Percentiles rank a stretch among this genome's conserved stretches.
These are phyloP conservation scores for Artemia sinica DNA, from an alignment of 2,888 invertebrate genomes.

Conservation along the genomic window DNA sequence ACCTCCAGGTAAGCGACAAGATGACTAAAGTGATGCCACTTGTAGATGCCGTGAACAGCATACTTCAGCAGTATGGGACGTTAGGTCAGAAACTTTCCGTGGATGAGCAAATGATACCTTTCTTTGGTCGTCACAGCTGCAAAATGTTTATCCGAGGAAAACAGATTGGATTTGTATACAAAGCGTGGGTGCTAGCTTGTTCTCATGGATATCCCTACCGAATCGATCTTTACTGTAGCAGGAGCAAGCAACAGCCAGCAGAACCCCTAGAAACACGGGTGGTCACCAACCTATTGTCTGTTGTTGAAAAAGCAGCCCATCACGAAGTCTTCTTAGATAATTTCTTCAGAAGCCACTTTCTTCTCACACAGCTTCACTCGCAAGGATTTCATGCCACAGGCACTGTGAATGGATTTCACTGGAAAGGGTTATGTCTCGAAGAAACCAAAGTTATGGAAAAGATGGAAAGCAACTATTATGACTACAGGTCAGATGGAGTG, in stretches of 20 bases:
- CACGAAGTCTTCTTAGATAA: not conserved
- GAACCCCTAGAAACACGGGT: not conserved
- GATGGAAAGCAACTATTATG: not conserved
- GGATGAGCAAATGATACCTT: too few relatives aligned
- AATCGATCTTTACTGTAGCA: not conserved
- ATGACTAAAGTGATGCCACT: not conserved
- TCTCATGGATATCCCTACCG: not conserved
- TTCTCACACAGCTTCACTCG: not conserved
- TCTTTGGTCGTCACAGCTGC: too few relatives aligned
- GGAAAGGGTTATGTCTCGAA: not conserved
- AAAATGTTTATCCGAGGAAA: too few relatives aligned
- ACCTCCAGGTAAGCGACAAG: not conserved
- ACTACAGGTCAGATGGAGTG: not conserved
- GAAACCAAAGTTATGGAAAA: not conserved
- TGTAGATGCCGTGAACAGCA: not conserved
- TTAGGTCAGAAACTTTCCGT: not conserved
- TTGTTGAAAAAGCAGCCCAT: conserved; percentile 3
- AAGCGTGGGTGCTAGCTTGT: not conserved
- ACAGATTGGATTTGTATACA: not conserved
- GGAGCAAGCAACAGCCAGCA: not conserved
- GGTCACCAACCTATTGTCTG: not conserved
- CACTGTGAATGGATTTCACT: not conserved
- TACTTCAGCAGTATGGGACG: not conserved
- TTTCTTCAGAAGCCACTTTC: not conserved
- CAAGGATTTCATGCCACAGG: not conserved